These are phyloP conservation scores for Parazoanthus swiftii DNA, from an alignment of 92 coral and sea anemone species.

Conservation along the genomic window DNA sequence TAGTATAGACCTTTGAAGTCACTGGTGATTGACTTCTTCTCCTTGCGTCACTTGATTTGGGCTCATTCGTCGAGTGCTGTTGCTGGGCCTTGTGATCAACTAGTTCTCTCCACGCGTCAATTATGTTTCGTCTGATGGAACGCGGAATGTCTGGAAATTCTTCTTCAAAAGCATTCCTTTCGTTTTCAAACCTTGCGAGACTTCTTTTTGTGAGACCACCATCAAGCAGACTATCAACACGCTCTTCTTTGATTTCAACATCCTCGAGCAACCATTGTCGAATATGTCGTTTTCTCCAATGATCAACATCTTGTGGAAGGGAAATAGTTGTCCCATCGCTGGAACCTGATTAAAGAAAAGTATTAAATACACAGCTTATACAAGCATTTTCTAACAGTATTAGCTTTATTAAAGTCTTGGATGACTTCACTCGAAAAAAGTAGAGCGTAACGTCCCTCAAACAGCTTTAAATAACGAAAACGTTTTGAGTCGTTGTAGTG, in stretches of 20 bases:
- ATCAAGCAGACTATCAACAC: constrained; percentile 24
- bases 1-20: not conserved
- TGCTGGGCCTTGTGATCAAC: not conserved
- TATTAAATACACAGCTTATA: not conserved
- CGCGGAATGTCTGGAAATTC: constrained; percentile 36
- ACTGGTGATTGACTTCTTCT: constrained; percentile 24
- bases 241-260: constrained; percentile 30
- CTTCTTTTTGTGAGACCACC: constrained; percentile 41
- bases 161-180: constrained; percentile 34
- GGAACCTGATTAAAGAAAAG: constrained; percentile 4
- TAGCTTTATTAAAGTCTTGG: too few relatives aligned
- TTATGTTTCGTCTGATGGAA: constrained; percentile 37
- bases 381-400: too few relatives aligned
- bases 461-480: too few relatives aligned
- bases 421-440: too few relatives aligned
- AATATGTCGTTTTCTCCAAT: constrained; percentile 34
- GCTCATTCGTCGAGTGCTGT: not conserved
- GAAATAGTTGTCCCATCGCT: not conserved
- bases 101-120: constrained; percentile 37
- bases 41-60: not conserved
- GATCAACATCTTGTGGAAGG: not conserved
- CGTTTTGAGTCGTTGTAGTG: too few relatives aligned
- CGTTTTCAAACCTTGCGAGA: constrained; percentile 23
- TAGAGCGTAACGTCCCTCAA: too few relatives aligned
- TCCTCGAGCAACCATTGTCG: constrained; percentile 37